phyloP scores from a whole-genome alignment of 2,888 invertebrate genomes.

The Ischnus inquisitorius region DNA sequence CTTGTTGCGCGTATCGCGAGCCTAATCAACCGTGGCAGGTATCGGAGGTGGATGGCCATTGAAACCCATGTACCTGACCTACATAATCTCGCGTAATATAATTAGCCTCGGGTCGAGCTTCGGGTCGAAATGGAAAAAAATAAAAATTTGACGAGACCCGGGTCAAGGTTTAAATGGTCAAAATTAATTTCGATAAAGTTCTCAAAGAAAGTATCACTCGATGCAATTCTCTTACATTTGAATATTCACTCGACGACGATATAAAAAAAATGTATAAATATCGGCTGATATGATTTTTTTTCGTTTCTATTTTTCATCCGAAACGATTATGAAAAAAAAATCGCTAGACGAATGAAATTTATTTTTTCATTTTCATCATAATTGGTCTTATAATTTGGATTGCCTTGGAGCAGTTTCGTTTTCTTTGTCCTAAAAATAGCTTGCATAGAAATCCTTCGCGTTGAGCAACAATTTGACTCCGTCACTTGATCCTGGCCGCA shows the following conservation, averaged over 20 bases:
- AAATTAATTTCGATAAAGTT: not conserved
- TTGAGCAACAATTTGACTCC: constrained; percentile 20
- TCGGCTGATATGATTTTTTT: no score
- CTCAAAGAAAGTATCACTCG: not conserved
- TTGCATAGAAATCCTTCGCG: not conserved
- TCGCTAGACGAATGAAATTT: not conserved
- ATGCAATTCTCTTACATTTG: not conserved
- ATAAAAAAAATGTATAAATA: no score
- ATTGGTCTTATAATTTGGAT: not conserved
- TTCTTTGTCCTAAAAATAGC: not conserved
- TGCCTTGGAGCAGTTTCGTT: not conserved
- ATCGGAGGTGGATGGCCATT: constrained; percentile 15
- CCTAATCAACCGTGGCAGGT: constrained; percentile 6
- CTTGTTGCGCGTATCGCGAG: not conserved
- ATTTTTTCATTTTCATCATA: not conserved
- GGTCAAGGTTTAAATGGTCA: not conserved
- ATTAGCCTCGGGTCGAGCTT: constrained; percentile 29
- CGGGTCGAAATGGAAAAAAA: not conserved
- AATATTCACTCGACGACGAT: not conserved
- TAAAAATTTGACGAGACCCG: not conserved
- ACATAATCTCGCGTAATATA: constrained; percentile 32
- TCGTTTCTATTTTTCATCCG: not conserved
- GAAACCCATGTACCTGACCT: constrained; percentile 53
- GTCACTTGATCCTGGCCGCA: constrained; percentile 42
- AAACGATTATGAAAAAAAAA: not conserved